Evolutionary conservation across 2,888 invertebrate genomes (phyloP).

Genomic region (Spodoptera picta): DNA sequence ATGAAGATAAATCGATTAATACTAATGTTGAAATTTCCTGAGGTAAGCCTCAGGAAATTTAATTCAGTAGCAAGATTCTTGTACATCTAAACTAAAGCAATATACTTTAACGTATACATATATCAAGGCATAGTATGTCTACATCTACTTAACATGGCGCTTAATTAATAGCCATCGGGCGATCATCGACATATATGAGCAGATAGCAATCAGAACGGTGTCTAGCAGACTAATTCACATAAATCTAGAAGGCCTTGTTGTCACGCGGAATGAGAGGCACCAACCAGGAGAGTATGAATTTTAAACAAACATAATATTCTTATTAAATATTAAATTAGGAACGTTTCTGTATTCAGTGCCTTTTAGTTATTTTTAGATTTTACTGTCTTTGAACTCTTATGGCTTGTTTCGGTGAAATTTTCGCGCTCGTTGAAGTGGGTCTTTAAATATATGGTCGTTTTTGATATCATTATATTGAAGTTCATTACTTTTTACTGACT

Average conservation of each 20-base stretch:
- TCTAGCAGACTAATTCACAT: conserved; percentile 23
- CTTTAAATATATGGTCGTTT: no score
- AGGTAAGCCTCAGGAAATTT: no score
- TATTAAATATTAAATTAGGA: not conserved
- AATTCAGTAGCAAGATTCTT: no score
- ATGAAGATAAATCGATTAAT: no score
- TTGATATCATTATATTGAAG: no score
- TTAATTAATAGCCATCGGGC: conserved; percentile 37
- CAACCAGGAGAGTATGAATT: conserved; percentile 15
- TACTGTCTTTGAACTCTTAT: no score
- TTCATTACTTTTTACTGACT: no score
- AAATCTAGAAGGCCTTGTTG: conserved; percentile 30
- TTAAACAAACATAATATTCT: not conserved
- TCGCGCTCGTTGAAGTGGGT: no score
- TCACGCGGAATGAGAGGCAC: conserved; percentile 37
- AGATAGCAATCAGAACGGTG: conserved; percentile 41
- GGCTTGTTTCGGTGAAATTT: no score
- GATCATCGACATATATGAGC: conserved; percentile 44
- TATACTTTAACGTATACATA: conserved; percentile 3
- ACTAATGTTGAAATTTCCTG: no score
- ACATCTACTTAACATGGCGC: conserved; percentile 16
- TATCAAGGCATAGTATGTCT: conserved; percentile 5
- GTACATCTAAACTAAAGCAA: not conserved
- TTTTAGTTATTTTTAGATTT: no score
- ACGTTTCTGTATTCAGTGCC: not conserved